These are phyloP conservation scores for Drosophila mimetica DNA, from an alignment of 2,888 invertebrate species.

Conservation along the genomic window DNA sequence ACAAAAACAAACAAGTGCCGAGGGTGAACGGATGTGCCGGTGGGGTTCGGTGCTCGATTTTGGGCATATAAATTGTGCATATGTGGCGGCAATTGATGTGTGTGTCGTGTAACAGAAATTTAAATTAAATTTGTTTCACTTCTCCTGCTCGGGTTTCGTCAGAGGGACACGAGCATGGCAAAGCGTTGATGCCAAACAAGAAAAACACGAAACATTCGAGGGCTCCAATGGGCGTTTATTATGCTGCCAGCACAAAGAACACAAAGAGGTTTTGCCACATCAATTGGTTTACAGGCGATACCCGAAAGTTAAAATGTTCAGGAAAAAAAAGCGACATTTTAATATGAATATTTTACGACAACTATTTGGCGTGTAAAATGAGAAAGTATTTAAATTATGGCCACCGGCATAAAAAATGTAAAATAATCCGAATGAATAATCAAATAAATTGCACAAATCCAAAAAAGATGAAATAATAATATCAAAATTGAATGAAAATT, in stretches of 20 bases:
- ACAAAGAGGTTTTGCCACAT: constrained; percentile 1
- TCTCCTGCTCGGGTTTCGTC: constrained; percentile 24
- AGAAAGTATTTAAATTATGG: neutral
- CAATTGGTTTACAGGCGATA: constrained; percentile 7
- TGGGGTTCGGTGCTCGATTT: constrained; percentile 15
- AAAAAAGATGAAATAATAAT: no score
- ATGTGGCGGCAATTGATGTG: constrained; percentile 56
- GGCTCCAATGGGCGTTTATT: constrained; percentile 14
- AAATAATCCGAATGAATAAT: neutral
- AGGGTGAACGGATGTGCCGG: constrained; percentile 17
- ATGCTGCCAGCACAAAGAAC: neutral
- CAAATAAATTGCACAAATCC: no score
- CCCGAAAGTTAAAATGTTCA: neutral
- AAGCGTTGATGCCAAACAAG: constrained; percentile 13
- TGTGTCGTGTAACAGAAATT: constrained; percentile 60
- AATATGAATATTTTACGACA: neutral
- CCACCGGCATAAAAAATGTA: neutral
- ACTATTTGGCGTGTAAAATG: neutral
- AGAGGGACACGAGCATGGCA: neutral
- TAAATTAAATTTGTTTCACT: constrained; percentile 69
- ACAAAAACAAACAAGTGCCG: constrained; percentile 40
- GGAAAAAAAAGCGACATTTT: neutral
- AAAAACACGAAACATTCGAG: constrained; percentile 18
- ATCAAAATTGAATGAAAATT: neutral
- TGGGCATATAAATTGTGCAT: constrained; percentile 45